Evolutionary conservation across 1,140 invertebrate genomes (phyloP).

Genomic region (Heliconius hermathena): DNA sequence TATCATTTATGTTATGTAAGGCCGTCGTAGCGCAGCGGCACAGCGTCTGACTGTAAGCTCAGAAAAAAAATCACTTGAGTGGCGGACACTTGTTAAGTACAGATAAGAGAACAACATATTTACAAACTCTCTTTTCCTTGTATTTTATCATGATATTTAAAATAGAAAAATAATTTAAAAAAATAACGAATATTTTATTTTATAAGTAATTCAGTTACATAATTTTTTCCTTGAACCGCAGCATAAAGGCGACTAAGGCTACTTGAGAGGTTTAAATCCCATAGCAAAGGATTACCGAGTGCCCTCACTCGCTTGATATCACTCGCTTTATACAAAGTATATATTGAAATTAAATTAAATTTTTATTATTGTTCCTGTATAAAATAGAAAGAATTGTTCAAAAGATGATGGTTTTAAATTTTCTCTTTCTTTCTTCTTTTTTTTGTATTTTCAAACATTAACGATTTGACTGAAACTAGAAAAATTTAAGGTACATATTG

Average conservation of each 20-base stretch:
- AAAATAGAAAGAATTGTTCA: neutral
- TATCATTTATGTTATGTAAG: neutral
- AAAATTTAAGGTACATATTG: no score
- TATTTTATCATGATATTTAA: no score
- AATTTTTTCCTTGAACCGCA: neutral
- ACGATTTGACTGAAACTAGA: no score
- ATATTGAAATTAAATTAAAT: neutral
- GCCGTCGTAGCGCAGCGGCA: no score
- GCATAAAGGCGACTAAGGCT: constrained; percentile 13
- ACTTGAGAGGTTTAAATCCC: constrained; percentile 13
- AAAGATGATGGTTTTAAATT: neutral
- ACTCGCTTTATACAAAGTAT: neutral
- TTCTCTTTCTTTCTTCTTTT: no score
- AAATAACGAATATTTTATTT: neutral
- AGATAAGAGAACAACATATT: no score
- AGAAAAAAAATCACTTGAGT: no score
- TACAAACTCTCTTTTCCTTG: no score
- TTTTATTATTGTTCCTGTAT: neutral
- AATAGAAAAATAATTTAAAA: no score
- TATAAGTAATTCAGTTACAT: neutral
- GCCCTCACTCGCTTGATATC: neutral
- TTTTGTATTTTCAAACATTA: no score
- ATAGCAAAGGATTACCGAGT: constrained; percentile 9
- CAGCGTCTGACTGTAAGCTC: no score
- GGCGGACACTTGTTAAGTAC: no score